Evolutionary conservation across 2,888 invertebrate genomes (phyloP).

Genomic region (Lithophane ornitopus): DNA sequence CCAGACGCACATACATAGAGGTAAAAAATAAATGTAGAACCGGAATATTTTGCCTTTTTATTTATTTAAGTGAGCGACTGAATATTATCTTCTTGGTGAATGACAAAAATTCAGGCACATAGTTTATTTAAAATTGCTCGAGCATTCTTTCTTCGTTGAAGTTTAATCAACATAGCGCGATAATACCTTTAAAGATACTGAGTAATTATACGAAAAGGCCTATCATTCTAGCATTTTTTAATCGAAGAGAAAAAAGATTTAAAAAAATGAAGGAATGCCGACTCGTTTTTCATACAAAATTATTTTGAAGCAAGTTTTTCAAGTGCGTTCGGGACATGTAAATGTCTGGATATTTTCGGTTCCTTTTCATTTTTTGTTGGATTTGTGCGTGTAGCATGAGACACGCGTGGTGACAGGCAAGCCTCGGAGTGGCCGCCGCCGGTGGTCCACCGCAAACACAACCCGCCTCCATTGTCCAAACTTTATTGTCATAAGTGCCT

Average conservation of each 20-base stretch:
- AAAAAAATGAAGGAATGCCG: not conserved
- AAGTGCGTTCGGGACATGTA: not conserved
- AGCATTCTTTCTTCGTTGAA: conserved; percentile 46
- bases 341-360: conserved; percentile 19
- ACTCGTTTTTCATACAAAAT: conserved; percentile 21
- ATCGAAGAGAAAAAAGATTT: not conserved
- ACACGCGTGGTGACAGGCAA: conserved; percentile 65
- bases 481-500: conserved; percentile 81
- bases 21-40: conserved; percentile 48
- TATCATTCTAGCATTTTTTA: conserved; percentile 31
- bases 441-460: conserved; percentile 87
- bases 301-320: conserved; percentile 11
- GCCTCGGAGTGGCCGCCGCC: conserved; percentile 69
- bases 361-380: conserved; percentile 39
- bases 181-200: conserved; percentile 46
- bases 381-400: conserved; percentile 31
- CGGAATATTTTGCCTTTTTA: conserved; percentile 50
- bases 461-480: conserved; percentile 81
- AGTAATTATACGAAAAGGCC: conserved; percentile 39
- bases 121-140: conserved; percentile 41
- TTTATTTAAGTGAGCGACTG: conserved; percentile 42
- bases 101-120: conserved; percentile 44
- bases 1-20: conserved; percentile 28
- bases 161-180: conserved; percentile 56
- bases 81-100: conserved; percentile 43